Base-by-base conservation (phyloP, 2,797 vertebrate genomes). In the Danio aesculapii region DNA sequence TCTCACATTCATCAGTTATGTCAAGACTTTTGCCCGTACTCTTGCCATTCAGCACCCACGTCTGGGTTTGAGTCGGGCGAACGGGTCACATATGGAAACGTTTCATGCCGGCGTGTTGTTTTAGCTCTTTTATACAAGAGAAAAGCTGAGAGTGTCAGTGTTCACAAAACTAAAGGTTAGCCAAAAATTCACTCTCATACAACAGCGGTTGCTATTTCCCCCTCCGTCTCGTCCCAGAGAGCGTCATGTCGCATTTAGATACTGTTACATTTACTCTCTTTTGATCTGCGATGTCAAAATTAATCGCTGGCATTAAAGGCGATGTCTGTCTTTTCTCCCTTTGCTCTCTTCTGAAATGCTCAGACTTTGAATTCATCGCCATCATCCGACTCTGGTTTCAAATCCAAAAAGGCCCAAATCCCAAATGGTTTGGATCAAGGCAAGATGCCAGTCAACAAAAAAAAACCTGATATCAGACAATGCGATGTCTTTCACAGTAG, bases 1-100 rank as follows among this genome's bases (percentile, higher is more conserved):
- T 61, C 14, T 69, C 17, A 12, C 7, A 2, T 12, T 52, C 9
- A 39, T 30, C 12, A 58, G 41, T 57, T 30, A 55, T 66, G 70
- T 82, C 76, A 64, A 19, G 57, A 14, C 64, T 59, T 67, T 70
- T 62, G 47, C 19, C 69, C 12, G 5, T 71, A 12, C 49, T 47
- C 67, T 70, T 61, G 67, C 64, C 57, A 59, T 70, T 81, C 75
- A 59, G 78, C 81, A 83, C 59, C 63, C 12, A 50, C 78, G 62
- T 55, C 72, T 84, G 84, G 81, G 86, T 87, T 89, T 89, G 86
- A 87, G 86, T 84, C 68, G 78, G 85, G 87, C 75, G 89, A 91
- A 86, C 49, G 59, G 66, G 30, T 84, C 92, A 90, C 94, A 95
- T 89, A 93, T 94, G 91, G 93, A 94, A 95, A 91, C 82, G 58